Base-by-base conservation (phyloP, 2,797 vertebrate species). In the Ctenosaura bakeri region DNA sequence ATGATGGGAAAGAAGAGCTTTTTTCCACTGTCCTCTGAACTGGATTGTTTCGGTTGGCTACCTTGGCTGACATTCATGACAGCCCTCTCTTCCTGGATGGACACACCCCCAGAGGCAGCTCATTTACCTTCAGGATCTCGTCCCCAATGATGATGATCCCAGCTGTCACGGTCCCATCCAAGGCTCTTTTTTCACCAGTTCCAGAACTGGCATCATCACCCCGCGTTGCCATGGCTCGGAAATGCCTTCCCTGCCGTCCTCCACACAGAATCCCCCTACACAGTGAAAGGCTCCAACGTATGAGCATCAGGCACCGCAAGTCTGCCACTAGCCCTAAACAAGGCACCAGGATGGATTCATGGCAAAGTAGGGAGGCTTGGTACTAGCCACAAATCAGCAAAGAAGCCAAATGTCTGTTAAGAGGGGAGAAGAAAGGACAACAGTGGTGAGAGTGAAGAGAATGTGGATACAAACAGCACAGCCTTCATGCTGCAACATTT, bases 131-230 rank as follows among this genome's bases (percentile, higher is more conserved):
- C 62, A 99, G 98, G 92, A 99, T 99, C 96, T 99, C 99, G 92
- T 99, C 98, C 84, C 99, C 99, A 50, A 99, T 98, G 90, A 99
- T 96, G 95, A 99, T 97, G 95, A 99, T 98, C 74, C 98, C 99
- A 1, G 98, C 99, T 2, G 99, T 99, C 92, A 97, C 96, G 18
- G 91, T 71, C 16, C 96, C 95, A 24, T 93, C 92, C 0, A 22
- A 22, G 12, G 93, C 95, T 66, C 87, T 7, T 3, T 86, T 12
- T 2, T 81, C 76, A 46, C 74, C 86, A 84, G 7, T 24, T 12
- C 73, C n/a, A 0, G 89, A n/a, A 6, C 52, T 1, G 22, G 86
- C 77, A 20, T 86, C 64, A 76, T 91, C 81, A 76, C 88, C 90
- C 80, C 88, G 92, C 16, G 93, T 92, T 9, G 96, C 93, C 95